Evolutionary conservation across 2,888 invertebrate genomes (phyloP).

Genomic region (Gortyna flavago): DNA sequence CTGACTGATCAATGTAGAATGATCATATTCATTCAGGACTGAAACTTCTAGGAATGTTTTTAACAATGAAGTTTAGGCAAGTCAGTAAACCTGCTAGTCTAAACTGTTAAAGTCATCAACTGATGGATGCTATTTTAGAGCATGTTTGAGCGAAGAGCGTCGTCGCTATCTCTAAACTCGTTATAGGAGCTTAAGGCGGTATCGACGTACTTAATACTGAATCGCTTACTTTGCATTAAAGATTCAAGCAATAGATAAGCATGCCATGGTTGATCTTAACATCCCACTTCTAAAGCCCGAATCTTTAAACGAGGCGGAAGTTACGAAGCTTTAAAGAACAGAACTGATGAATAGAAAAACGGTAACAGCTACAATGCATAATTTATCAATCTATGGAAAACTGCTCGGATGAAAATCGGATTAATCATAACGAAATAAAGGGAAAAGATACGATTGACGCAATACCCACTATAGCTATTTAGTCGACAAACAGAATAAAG

Average conservation of each 20-base stretch:
- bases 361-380: slow-evolving; percentile 5
- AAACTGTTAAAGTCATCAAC: slow-evolving; percentile 28
- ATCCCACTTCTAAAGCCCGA: slow-evolving; percentile 19
- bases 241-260: slow-evolving; percentile 36
- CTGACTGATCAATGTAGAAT: slow-evolving; percentile 1
- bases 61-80: slow-evolving; percentile 15
- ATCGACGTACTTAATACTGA: slow-evolving; percentile 29
- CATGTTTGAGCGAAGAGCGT: slow-evolving; percentile 20
- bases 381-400: slow-evolving; percentile 28
- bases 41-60: background rate
- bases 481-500: slow-evolving; percentile 77
- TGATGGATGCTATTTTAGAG: slow-evolving; percentile 20
- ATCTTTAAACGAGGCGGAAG: slow-evolving; percentile 24
- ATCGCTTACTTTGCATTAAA: slow-evolving; percentile 26
- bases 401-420: slow-evolving; percentile 31
- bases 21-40: background rate
- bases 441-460: slow-evolving; percentile 48
- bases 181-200: slow-evolving; percentile 24
- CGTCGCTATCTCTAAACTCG: slow-evolving; percentile 36
- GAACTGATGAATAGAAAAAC: slow-evolving; percentile 13
- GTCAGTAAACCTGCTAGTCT: background rate
- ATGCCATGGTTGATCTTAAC: slow-evolving; percentile 24
- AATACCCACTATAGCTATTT: slow-evolving; percentile 63
- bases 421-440: slow-evolving; percentile 38
- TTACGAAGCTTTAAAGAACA: slow-evolving; percentile 22